A percentile compares a stretch with the other conserved stretches of the same genome.
phyloP scores from a whole-genome alignment of 37 sponge, comb jelly and placozoan genomes.

The Ephydatia muelleri region DNA sequence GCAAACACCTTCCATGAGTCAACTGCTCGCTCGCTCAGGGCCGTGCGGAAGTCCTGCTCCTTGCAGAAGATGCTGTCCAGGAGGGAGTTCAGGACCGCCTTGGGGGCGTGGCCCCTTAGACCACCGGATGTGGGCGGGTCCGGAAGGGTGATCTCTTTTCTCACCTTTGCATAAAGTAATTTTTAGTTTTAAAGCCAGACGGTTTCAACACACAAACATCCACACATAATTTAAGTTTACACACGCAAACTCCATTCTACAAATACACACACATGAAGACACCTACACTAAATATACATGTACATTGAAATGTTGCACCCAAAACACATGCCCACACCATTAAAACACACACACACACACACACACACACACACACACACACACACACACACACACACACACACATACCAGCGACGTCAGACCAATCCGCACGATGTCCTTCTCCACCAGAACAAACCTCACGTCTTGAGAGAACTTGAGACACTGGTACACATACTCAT shows the following conservation, averaged over 20 bases:
- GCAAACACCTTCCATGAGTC: not conserved
- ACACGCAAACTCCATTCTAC: no score
- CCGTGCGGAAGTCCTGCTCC: conserved; percentile 22
- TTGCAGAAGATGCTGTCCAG: conserved; percentile 39
- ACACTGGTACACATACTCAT: conserved; percentile 60
- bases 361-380: not conserved
- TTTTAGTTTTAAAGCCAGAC: no score
- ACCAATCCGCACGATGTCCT: not conserved
- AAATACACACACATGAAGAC: no score
- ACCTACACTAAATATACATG: not conserved
- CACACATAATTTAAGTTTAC: no score
- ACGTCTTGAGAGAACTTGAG: conserved; percentile 35
- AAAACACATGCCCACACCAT: no score
- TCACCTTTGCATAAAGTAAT: no score
- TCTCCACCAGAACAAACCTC: conserved; percentile 36
- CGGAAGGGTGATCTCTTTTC: no score
- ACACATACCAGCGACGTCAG: not conserved
- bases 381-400: not conserved
- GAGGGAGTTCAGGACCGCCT: conserved; percentile 25
- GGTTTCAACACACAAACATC: no score
- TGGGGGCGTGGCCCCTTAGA: not conserved
- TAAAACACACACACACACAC: no score
- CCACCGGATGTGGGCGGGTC: no score
- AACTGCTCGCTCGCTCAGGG: conserved; percentile 14
- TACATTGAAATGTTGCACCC: no score